A percentile compares a stretch with the other conserved stretches of the same genome.
Conservation (phyloP, 1,140 invertebrate species). For the Chironomus striatipennis region DNA sequence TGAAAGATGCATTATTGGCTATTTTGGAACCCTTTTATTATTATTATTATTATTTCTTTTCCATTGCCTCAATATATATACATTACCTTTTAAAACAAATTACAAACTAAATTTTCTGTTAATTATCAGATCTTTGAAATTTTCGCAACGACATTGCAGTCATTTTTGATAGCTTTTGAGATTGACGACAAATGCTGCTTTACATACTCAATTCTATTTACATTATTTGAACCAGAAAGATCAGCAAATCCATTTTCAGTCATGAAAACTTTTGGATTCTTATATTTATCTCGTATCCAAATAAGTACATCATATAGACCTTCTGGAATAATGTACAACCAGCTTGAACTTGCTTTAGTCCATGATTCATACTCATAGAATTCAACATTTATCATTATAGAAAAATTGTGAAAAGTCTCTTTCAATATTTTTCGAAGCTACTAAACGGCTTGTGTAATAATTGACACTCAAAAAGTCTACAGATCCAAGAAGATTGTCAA, state of each 20-base stretch:
- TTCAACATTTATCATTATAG: slow-evolving; percentile 42
- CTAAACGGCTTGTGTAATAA: slow-evolving; percentile 48
- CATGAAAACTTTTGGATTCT: slow-evolving; percentile 52
- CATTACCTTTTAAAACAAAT: too few species aligned
- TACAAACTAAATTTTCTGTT: too few species aligned
- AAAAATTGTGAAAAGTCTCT: slow-evolving; percentile 42
- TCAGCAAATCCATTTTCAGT: slow-evolving; percentile 62
- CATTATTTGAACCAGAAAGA: slow-evolving; percentile 45
- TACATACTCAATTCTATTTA: slow-evolving; percentile 39
- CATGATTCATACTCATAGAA: slow-evolving; percentile 37
- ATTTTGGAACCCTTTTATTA: too few species aligned
- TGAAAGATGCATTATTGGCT: too few species aligned
- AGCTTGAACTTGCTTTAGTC: slow-evolving; percentile 40
- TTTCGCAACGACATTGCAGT: slow-evolving; percentile 45
- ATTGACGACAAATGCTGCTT: slow-evolving; percentile 53
- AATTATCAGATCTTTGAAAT: too few species aligned
- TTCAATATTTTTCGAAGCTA: slow-evolving; percentile 40
- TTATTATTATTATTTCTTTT: too few species aligned
- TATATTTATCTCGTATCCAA: slow-evolving; percentile 52
- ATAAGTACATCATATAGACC: slow-evolving; percentile 49
- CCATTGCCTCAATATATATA: too few species aligned
- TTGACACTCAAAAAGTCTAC: slow-evolving; percentile 54
- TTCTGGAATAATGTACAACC: slow-evolving; percentile 37
- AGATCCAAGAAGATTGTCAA: slow-evolving; percentile 40
- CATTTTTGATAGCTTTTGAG: slow-evolving; percentile 54